Conservation (phyloP, 1,140 invertebrate species). For the Lethocerus indicus region DNA sequence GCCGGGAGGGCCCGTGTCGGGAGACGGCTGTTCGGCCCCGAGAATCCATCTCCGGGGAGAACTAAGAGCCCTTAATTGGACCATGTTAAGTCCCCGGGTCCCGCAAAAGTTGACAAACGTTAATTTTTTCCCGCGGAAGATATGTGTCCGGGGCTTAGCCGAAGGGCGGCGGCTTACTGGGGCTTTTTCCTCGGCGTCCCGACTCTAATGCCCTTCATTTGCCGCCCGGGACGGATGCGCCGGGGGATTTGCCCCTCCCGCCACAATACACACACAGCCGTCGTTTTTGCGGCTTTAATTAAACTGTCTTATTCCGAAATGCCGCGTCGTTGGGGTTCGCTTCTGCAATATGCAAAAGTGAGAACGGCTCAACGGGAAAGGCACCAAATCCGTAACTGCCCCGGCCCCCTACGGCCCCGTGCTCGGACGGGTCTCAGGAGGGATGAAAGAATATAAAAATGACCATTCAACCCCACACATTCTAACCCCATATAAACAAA, state of each 20-base stretch:
- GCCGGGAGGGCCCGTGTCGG: too few species aligned
- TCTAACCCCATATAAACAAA: too few species aligned
- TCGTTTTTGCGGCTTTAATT: conserved; percentile 3
- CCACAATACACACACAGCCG: background rate
- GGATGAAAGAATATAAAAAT: too few species aligned
- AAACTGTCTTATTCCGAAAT: conserved; percentile 1
- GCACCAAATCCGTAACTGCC: too few species aligned
- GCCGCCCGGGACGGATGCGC: background rate
- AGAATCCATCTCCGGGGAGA: background rate
- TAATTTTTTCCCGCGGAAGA: conserved; percentile 4
- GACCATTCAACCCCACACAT: too few species aligned
- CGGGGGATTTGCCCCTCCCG: background rate
- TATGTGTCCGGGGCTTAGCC: conserved; percentile 1
- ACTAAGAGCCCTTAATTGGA: conserved; percentile 1
- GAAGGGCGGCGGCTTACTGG: background rate
- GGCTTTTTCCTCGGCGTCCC: background rate
- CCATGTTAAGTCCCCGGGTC: conserved; percentile 4
- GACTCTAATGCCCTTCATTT: conserved; percentile 6
- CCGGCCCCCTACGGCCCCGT: too few species aligned
- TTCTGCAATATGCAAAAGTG: background rate
- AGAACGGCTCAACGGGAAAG: background rate
- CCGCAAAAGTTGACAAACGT: conserved; percentile 3
- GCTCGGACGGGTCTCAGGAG: too few species aligned
- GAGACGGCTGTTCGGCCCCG: too few species aligned
- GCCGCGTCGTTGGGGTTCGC: too few species aligned